Evolutionary conservation across 2,113 vertebrate species (phyloP).

Genomic region (Leucopsar rothschildi): DNA sequence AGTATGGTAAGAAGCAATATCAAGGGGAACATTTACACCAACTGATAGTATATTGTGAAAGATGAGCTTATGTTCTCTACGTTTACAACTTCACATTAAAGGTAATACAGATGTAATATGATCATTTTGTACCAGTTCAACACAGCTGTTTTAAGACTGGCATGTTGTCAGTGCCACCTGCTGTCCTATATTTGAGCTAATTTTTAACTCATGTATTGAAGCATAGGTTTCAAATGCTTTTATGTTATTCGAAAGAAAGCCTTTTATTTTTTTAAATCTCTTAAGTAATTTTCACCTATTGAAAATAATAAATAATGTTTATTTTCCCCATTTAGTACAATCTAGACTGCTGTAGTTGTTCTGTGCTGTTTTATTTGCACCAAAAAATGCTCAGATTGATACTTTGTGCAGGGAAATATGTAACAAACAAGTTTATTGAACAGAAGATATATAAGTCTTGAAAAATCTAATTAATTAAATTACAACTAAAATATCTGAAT

Average conservation of each 20-base stretch:
- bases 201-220: not conserved
- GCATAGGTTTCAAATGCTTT: not conserved
- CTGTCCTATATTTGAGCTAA: not conserved
- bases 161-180: constrained; percentile 37
- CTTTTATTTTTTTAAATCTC: not conserved
- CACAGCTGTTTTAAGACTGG: not conserved
- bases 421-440: not conserved
- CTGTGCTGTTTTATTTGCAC: not conserved
- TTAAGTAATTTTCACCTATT: not conserved
- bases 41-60: not conserved
- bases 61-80: not conserved
- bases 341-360: not conserved
- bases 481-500: not conserved
- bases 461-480: not conserved
- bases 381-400: not conserved
- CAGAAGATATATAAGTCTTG: not conserved
- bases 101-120: not conserved
- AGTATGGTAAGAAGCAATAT: not conserved
- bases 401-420: not conserved
- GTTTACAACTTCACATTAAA: not conserved
- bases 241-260: not conserved
- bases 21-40: not conserved
- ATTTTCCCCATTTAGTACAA: not conserved
- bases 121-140: not conserved
- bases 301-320: not conserved